A percentile compares a stretch with the other conserved stretches of the same genome.
Conservation (phyloP, 1,140 invertebrate genomes). For the Gryllus bimaculatus region DNA sequence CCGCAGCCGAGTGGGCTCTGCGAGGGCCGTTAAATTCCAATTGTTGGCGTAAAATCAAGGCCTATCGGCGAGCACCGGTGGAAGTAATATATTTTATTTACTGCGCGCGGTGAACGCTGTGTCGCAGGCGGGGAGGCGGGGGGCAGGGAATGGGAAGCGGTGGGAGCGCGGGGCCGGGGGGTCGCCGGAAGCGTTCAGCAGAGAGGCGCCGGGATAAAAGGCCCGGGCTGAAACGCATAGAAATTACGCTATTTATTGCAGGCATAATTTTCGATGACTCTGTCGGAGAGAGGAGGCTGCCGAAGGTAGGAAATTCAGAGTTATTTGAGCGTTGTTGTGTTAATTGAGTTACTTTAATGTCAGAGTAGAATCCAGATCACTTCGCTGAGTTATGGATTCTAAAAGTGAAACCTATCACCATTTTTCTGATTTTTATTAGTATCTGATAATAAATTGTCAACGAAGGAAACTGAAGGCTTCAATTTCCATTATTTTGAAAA, state of each 20-base stretch:
- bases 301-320: neutral
- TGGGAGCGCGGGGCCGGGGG: too few relatives aligned
- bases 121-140: neutral
- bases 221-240: neutral
- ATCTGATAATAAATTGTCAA: too few relatives aligned
- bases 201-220: neutral
- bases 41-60: slow-evolving; percentile 4
- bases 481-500: too few relatives aligned
- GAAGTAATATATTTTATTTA: slow-evolving; percentile 6
- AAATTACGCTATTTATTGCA: neutral
- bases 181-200: neutral
- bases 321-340: neutral
- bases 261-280: neutral
- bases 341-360: neutral
- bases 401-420: too few relatives aligned
- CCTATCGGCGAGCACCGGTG: neutral
- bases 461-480: too few relatives aligned
- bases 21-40: neutral
- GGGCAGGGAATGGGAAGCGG: too few relatives aligned
- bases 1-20: neutral
- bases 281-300: neutral
- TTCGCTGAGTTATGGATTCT: too few relatives aligned
- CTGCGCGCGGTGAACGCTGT: neutral
- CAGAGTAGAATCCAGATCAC: too few relatives aligned
- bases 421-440: too few relatives aligned